phyloP scores from a whole-genome alignment of 2,888 invertebrate genomes.

The Cerastis leucographa region DNA sequence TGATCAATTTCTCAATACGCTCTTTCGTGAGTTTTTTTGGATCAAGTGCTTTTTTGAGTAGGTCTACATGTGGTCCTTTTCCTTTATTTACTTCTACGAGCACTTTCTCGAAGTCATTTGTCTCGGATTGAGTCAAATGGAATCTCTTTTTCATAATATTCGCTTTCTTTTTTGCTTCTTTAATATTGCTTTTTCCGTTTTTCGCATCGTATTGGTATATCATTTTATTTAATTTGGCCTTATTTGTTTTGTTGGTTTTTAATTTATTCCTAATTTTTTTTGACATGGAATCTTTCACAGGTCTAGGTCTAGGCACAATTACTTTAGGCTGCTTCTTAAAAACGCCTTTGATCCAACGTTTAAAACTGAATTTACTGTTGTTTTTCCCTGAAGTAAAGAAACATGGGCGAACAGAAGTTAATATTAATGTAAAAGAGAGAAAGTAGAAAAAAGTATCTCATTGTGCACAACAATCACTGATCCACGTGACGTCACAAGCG shows the following conservation, averaged over 20 bases:
- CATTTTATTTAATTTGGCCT: constrained; percentile 63
- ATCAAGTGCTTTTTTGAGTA: constrained; percentile 34
- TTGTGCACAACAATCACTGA: neutral
- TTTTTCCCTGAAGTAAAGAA: constrained; percentile 30
- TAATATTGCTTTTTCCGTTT: constrained; percentile 50
- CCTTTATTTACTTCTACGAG: constrained; percentile 28
- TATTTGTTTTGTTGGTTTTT: constrained; percentile 64
- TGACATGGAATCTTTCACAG: constrained; percentile 16
- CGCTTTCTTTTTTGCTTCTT: constrained; percentile 36
- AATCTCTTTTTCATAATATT: constrained; percentile 47
- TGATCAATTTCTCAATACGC: constrained; percentile 39
- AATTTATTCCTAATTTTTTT: constrained; percentile 67
- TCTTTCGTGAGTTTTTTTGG: constrained; percentile 49
- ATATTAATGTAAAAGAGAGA: constrained; percentile 1
- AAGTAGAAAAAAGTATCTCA: neutral
- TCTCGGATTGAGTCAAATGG: constrained; percentile 28
- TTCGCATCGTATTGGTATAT: constrained; percentile 64
- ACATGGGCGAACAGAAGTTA: constrained; percentile 8
- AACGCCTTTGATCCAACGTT: constrained; percentile 20
- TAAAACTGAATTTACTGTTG: neutral
- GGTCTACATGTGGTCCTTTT: constrained; percentile 32
- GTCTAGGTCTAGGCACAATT: constrained; percentile 15
- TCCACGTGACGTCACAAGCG: neutral
- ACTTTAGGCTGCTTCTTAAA: constrained; percentile 43
- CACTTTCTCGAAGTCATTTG: constrained; percentile 35